Evolutionary conservation across 1,140 invertebrate genomes (phyloP).

Genomic region (Laodelphax striatellus): DNA sequence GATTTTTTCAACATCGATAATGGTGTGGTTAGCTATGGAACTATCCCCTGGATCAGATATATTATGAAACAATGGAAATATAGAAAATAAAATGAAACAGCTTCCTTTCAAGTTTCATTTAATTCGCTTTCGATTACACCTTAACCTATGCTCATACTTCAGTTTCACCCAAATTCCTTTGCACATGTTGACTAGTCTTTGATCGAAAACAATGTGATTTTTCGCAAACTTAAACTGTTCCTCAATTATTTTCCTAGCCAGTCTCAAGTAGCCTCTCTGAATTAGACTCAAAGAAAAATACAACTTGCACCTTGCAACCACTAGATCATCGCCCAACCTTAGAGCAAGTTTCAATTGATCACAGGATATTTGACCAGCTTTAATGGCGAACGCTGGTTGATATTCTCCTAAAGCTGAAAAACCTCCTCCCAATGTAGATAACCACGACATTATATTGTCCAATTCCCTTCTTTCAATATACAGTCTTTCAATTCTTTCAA

Average conservation of each 20-base stretch:
- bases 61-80: too few species aligned
- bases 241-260: constrained; percentile 52
- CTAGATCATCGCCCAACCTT: constrained; percentile 63
- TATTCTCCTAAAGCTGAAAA: constrained; percentile 83
- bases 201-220: constrained; percentile 36
- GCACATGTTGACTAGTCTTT: constrained; percentile 62
- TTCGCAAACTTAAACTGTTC: constrained; percentile 46
- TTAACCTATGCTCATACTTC: constrained; percentile 37
- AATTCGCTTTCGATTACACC: too few species aligned
- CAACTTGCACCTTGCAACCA: constrained; percentile 66
- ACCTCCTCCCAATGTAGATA: constrained; percentile 91
- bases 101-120: too few species aligned
- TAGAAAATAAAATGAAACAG: too few species aligned
- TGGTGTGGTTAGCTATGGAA: too few species aligned
- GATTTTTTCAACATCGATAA: too few species aligned
- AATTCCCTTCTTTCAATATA: constrained; percentile 54
- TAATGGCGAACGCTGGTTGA: constrained; percentile 40
- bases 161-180: constrained; percentile 72
- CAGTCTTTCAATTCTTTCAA: constrained; percentile 13
- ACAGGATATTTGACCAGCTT: constrained; percentile 75
- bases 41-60: too few species aligned
- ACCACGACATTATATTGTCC: constrained; percentile 80
- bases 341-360: constrained; percentile 69
- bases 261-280: constrained; percentile 56
- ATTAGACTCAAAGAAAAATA: constrained; percentile 80